Percentiles rank a stretch among this genome's conserved stretches.
Conservation (phyloP, 2,888 invertebrate species). For the Zeuzera pyrina region DNA sequence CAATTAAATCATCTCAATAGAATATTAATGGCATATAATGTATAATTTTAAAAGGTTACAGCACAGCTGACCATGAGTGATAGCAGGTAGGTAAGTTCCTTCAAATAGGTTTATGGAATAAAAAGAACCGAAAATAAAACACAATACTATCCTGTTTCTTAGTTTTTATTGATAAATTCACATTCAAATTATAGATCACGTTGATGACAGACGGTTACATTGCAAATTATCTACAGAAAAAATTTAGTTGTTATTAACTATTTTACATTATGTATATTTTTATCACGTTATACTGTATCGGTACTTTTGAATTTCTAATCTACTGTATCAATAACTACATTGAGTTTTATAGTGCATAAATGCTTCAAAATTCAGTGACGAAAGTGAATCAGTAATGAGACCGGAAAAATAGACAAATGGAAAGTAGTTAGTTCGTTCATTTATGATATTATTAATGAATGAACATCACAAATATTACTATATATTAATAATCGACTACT, state of each 20-base stretch:
- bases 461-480: slow-evolving; percentile 68
- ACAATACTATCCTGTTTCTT: slow-evolving; percentile 37
- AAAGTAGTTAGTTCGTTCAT: slow-evolving; percentile 55
- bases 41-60: too few species aligned
- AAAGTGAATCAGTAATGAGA: slow-evolving; percentile 45
- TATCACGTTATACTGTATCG: slow-evolving; percentile 69
- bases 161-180: slow-evolving; percentile 71
- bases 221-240: slow-evolving; percentile 62
- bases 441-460: slow-evolving; percentile 51
- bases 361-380: slow-evolving; percentile 60
- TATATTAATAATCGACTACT: slow-evolving; percentile 50
- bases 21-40: too few species aligned
- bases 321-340: slow-evolving; percentile 59
- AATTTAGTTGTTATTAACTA: slow-evolving; percentile 54
- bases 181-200: slow-evolving; percentile 71
- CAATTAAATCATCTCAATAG: too few species aligned
- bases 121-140: slow-evolving; percentile 1
- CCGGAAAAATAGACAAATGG: slow-evolving; percentile 48
- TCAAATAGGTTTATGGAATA: neutral
- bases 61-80: too few species aligned
- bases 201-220: slow-evolving; percentile 62
- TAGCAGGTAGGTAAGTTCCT: too few species aligned
- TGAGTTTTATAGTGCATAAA: slow-evolving; percentile 64
- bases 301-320: slow-evolving; percentile 64
- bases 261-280: slow-evolving; percentile 49